Percentiles rank a stretch among this genome's conserved stretches.
phyloP scores from a whole-genome alignment of 2,113 vertebrate genomes.

The Paramisgurnus dabryanus region DNA sequence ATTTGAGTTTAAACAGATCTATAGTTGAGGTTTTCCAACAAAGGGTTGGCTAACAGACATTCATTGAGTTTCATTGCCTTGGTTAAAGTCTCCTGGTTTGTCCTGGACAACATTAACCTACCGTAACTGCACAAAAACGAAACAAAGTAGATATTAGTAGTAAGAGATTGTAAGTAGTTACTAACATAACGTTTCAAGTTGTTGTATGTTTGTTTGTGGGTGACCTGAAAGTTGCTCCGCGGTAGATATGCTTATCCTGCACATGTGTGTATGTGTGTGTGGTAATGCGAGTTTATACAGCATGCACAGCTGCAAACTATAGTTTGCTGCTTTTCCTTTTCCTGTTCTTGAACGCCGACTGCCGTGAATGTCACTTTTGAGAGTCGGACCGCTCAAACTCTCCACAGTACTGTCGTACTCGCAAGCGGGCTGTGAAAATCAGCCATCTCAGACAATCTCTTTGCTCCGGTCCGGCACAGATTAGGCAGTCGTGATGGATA shows the following conservation, averaged over 20 bases:
- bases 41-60: background rate
- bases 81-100: constrained; percentile 19
- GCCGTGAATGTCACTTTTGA: background rate
- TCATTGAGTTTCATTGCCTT: constrained; percentile 16
- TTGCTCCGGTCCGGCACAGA: background rate
- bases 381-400: background rate
- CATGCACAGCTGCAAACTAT: constrained; percentile 37
- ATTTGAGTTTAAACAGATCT: constrained; percentile 34
- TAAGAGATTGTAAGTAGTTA: too few species aligned
- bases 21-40: constrained; percentile 22
- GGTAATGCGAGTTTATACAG: constrained; percentile 7
- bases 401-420: background rate
- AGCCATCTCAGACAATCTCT: constrained; percentile 1
- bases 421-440: background rate
- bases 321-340: constrained; percentile 33
- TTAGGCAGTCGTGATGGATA: constrained; percentile 20
- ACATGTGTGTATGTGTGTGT: background rate
- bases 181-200: too few species aligned
- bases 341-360: constrained; percentile 14
- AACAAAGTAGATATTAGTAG: background rate
- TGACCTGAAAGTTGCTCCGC: constrained; percentile 25
- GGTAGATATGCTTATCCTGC: background rate
- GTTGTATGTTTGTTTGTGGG: constrained; percentile 9
- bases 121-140: background rate
- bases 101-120: background rate